Base-by-base conservation (phyloP, 2,113 vertebrate species). In the Osmerus eperlanus region DNA sequence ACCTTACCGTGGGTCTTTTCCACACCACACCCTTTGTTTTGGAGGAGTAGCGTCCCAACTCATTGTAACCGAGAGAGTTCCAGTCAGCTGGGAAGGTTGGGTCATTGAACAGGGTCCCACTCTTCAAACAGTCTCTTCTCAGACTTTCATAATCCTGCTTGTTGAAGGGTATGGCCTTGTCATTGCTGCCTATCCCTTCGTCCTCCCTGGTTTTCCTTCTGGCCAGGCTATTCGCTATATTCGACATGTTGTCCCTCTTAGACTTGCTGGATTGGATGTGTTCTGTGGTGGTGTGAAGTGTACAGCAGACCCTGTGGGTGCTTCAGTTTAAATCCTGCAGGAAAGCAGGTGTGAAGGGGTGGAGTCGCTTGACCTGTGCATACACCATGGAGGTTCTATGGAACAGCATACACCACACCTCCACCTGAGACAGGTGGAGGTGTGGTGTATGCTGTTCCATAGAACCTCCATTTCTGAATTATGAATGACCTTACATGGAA, bases 1-100 rank as follows among this genome's bases (percentile, higher is more conserved):
- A 7, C 23, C 92, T 93, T 92, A 94, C 94, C 91, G 18, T 77
- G 21, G 95, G 96, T 1, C 91, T 85, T 77, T 92, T 96, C 95
- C 95, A 96, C 76, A 90, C 21, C 18, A 92, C 75, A 0, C 92
- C 94, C 56, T 19, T 75, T 9, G 92, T 94, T 68, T 93, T 93
- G 2, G 84, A 81, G 15, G 93, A 95, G 67, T 85, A 61, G 0
- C 87, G 93, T 18, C 94, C 91, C 28, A 96, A 88, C 32, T 94
- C 91, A 52, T 41, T 86, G 78, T 90, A 94, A 11, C 94, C 94
- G 83, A 96, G 86, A 0, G 86, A 85, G 8, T 91, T 90, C 0
- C 89, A 81, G 23, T 86, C 87, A 0, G 93, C 93, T 0, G 93
- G 93, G 70, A 96, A 95, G 60, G 91, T 80, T 0, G 91, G 91